Conservation (phyloP, 2,797 vertebrate genomes). For the Enteromius paludinosus region DNA sequence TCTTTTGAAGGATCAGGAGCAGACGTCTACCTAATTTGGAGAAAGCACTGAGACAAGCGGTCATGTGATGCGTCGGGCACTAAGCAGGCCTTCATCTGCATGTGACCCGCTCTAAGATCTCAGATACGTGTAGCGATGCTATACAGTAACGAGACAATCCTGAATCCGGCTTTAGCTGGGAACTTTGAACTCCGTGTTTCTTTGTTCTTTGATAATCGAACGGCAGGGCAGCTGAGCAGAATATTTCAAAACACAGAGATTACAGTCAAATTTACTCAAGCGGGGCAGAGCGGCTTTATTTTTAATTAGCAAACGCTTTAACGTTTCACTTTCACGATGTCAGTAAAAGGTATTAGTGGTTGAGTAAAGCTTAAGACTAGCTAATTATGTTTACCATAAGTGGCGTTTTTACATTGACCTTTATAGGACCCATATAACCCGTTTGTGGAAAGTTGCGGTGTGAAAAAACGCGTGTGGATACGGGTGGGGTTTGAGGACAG, state of each 20-base stretch:
- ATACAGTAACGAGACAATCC: constrained; percentile 16
- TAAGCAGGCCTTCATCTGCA: constrained; percentile 38
- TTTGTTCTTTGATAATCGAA: constrained; percentile 42
- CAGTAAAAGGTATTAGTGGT: constrained; percentile 53
- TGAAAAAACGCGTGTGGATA: not conserved
- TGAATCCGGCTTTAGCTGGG: constrained; percentile 42
- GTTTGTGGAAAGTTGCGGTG: constrained; percentile 26
- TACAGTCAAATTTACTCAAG: constrained; percentile 26
- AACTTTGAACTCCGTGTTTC: constrained; percentile 47
- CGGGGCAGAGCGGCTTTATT: constrained; percentile 2
- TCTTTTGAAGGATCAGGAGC: constrained; percentile 6
- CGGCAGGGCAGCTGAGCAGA: constrained; percentile 12
- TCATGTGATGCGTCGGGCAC: constrained; percentile 38
- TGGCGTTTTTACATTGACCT: constrained; percentile 22
- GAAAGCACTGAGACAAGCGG: constrained; percentile 32
- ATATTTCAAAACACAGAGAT: constrained; percentile 26
- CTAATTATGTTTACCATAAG: constrained; percentile 23
- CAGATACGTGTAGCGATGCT: not conserved
- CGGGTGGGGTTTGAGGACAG: not conserved
- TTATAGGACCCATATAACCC: constrained; percentile 17
- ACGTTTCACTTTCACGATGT: constrained; percentile 26
- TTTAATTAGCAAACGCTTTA: constrained; percentile 45
- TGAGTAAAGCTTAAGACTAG: constrained; percentile 38
- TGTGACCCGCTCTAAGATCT: constrained; percentile 50
- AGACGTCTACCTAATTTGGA: constrained; percentile 11